Base-by-base conservation (phyloP, 2,888 invertebrate genomes). In the Melinaea marsaeus region DNA sequence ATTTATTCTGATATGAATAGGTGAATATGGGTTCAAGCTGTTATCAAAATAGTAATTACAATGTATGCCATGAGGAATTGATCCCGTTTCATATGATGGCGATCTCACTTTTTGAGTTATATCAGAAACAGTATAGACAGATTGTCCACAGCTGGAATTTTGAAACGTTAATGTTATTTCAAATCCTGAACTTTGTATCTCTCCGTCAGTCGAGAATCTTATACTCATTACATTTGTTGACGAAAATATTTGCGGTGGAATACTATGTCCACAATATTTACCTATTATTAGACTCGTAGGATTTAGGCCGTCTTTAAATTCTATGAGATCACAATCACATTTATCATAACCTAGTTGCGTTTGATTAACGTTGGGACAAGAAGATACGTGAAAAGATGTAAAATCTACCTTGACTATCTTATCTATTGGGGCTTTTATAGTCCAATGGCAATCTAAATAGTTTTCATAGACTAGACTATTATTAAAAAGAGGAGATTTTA, bases 361-460 rank as follows among this genome's bases (percentile, higher is more conserved):
- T 73, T 88, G 85, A 70, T 87, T 89, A 1, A 82, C 74, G 62
- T 82, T 78, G 45, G 69, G 62, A 68, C 92, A 91, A 1, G 88
- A 77, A n/a, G 92, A 86, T 46, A 94, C 74, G 72, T 93, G 91
- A 57, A 94, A 84, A 13, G 87, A 81, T 35, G 81, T 82, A 58
- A 94, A 90, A 61, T 92, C 89, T 1, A 97, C 79, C 74, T 91
- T 90, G 2, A 97, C 87, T 5, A 93, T 87, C 69, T 94, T 91
- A 61, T 93, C 93, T 1, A 75, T 75, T 0, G 92, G 90, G 0
- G 94, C 94, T 58, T 79, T 84, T 51, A 97, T 87, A 4, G 84
- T 81, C 95, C 97, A 98, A 58, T 92, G 89, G 76, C 98, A 98
- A 71, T 96, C 95, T 71, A 96, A 87, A 70, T 92, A 87, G 48